phyloP scores from a whole-genome alignment of 2,888 invertebrate genomes.

The Monochamus alternatus region DNA sequence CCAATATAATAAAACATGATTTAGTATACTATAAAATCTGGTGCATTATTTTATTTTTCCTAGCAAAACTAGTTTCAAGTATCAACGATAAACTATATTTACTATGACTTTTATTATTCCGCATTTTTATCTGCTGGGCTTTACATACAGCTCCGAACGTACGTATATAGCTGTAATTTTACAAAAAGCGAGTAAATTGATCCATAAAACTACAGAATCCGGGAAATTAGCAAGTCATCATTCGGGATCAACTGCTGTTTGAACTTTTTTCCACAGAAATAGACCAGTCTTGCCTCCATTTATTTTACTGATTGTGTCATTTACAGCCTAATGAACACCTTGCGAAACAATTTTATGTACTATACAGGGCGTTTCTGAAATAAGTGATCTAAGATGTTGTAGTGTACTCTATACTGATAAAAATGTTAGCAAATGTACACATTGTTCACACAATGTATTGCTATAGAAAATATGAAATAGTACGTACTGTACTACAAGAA shows the following conservation, averaged over 20 bases:
- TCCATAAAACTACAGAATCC: neutral
- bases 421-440: too few relatives aligned
- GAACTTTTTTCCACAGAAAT: neutral
- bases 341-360: neutral
- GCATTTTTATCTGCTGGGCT: slow-evolving; percentile 52
- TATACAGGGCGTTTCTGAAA: too few relatives aligned
- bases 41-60: slow-evolving; percentile 49
- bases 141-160: slow-evolving; percentile 39
- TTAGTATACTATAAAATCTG: slow-evolving; percentile 54
- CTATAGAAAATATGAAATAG: too few relatives aligned
- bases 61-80: slow-evolving; percentile 48
- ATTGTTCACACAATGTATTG: too few relatives aligned
- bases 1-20: slow-evolving; percentile 56
- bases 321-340: neutral
- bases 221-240: neutral
- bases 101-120: slow-evolving; percentile 53
- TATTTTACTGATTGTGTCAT: neutral
- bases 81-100: slow-evolving; percentile 51
- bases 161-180: slow-evolving; percentile 14
- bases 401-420: too few relatives aligned
- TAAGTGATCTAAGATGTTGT: too few relatives aligned
- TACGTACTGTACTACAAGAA: too few relatives aligned
- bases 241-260: slow-evolving; percentile 3
- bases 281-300: neutral
- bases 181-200: neutral